Evolutionary conservation across 2,797 vertebrate genomes (phyloP), one percentile per base, ranked within the genome.

Genomic region (Peromyscus nudipes): DNA sequence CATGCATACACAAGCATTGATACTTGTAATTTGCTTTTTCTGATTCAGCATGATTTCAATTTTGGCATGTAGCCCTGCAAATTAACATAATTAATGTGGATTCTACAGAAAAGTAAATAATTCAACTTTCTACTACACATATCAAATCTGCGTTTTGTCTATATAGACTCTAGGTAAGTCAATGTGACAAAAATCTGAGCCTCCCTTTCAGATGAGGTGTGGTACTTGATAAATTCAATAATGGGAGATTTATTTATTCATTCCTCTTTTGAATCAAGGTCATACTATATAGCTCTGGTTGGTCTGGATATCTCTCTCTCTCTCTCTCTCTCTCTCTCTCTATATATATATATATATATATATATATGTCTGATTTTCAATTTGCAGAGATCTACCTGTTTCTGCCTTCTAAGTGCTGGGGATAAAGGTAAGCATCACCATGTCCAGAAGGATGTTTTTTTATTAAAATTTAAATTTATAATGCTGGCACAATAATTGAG

Each of bases 1-100:
- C 65, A 69, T 88, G 95, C 89, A 97, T 97, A 96, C 62, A 96
- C 49, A 97, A 89, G 10, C 87, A 94, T 34, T 96, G 89, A 96
- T 96, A 90, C 16, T 95, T 93, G 1, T 96, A 97, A 96, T 97
- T 97, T n/a, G 92, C 62, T 94, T 92, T 92, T 96, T 96, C 62
- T 96, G 81, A 97, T 97, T 96, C 93, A 97, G 40, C 52, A 95
- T 91, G 92, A 90, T 96, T 97, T 97, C 97, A 43, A 71, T 69
- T 81, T 97, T 97, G 76, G 87, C 64, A 92, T 62, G 93, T 83
- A 96, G 60, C 71, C 46, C 60, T 95, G 52, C 57, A 95, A 98
- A 97, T 96, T 94, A 97, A 94, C 84, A 79, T 37, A 93, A 62
- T 92, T 98, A 97, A 94, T 97, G 23, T 81, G 8, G 80, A 91